Percentiles rank a stretch among this genome's conserved stretches.
phyloP scores from a whole-genome alignment of 2,888 invertebrate genomes.

The Netelia virgata region DNA sequence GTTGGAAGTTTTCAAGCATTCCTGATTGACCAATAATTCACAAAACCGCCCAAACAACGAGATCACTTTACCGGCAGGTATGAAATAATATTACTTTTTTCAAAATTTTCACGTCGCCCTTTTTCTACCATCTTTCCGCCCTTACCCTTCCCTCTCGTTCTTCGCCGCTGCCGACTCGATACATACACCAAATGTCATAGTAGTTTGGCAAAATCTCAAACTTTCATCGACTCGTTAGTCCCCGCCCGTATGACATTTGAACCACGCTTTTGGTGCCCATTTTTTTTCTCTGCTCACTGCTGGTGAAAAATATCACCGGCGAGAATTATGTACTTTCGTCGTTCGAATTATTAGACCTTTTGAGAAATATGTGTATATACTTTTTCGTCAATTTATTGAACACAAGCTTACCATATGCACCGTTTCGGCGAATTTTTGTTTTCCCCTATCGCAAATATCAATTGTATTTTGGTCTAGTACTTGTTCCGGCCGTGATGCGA shows the following conservation, averaged over 20 bases:
- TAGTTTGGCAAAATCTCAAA: conserved; percentile 59
- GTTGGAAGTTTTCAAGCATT: neutral
- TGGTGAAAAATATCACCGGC: neutral
- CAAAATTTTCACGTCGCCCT: neutral
- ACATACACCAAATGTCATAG: conserved; percentile 30
- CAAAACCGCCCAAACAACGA: neutral
- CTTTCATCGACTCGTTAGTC: conserved; percentile 43
- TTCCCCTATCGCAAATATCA: neutral
- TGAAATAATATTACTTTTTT: neutral
- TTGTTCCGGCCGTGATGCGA: too few relatives aligned
- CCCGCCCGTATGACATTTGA: conserved; percentile 17
- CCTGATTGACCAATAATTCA: too few relatives aligned
- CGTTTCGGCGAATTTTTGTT: neutral
- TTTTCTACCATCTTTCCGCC: conserved; percentile 20
- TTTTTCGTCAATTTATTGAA: neutral
- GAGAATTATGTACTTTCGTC: neutral
- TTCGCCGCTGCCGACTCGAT: neutral
- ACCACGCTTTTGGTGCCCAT: neutral
- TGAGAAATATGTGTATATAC: neutral
- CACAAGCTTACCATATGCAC: neutral
- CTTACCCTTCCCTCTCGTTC: conserved; percentile 4
- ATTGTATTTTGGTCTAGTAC: too few relatives aligned
- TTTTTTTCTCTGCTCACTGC: neutral
- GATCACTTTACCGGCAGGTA: neutral
- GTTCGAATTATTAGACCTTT: neutral